phyloP scores from a whole-genome alignment of 2,888 invertebrate species.

The Ypsolopha sequella region DNA sequence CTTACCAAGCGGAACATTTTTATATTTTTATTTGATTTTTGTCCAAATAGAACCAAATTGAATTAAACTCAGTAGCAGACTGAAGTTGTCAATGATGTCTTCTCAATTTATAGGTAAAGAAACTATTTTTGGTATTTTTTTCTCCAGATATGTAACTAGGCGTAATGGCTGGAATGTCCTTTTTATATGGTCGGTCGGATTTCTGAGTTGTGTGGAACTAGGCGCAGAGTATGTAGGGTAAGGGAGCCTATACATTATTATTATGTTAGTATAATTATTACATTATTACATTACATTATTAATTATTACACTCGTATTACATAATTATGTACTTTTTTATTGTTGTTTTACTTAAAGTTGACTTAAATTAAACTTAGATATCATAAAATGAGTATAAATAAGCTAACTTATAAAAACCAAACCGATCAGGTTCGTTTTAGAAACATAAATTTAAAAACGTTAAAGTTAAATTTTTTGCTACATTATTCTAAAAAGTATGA shows the following conservation, averaged over 20 bases:
- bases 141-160: conserved; percentile 5
- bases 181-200: not conserved
- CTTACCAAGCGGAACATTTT: conserved; percentile 40
- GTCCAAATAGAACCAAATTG: conserved; percentile 11
- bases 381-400: too few species aligned
- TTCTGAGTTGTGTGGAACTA: not conserved
- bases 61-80: conserved; percentile 2
- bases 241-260: not conserved
- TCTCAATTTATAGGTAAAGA: conserved; percentile 23
- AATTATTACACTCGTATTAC: too few species aligned
- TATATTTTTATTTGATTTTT: conserved; percentile 13
- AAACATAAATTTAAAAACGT: too few species aligned
- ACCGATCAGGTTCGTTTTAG: too few species aligned
- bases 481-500: too few species aligned
- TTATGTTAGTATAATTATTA: too few species aligned
- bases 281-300: too few species aligned
- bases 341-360: too few species aligned
- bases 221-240: not conserved
- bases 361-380: too few species aligned
- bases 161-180: conserved; percentile 19
- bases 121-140: conserved; percentile 20
- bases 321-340: too few species aligned
- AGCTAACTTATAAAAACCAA: too few species aligned
- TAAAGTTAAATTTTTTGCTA: too few species aligned
- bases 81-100: not conserved